Base-by-base conservation (phyloP, 2,888 invertebrate genomes). In the Cephus nigrinus region DNA sequence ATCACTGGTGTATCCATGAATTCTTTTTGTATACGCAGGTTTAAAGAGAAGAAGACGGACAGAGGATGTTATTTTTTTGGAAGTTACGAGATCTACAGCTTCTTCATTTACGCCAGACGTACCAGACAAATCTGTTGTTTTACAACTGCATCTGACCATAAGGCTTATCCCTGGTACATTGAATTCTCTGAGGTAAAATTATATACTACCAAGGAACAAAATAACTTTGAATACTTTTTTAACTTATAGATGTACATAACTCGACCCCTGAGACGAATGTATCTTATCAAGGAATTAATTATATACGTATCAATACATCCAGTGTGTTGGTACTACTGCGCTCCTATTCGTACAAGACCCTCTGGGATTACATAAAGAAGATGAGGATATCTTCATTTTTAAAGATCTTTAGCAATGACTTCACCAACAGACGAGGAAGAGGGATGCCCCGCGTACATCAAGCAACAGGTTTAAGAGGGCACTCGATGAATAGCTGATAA, bases 401-500 rank as follows among this genome's bases (percentile, higher is more conserved):
- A 82, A 81, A 83, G 34, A 34, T 36, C 55, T 32, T 55, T 23
- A 32, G 30, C 68, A 32, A 69, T 72, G 36, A 30, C 71, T 34
- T 78, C 33, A 15, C 71, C 69, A 73, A n/a, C 35, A 73, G 69
- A 55, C 35, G 40, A 34, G 32, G 30, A 73, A 69, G 68, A 71
- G n/a, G n/a, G 35, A 69, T 32, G 40, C 30, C 73, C 78, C 79
- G 69, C 71, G 34, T 68, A 68, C 40, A 75, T 75, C 76, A 79
- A 75, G 78, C 83, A 84, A 84, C 83, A 83, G 85, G 82, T 84
- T 85, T 80, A 82, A 82, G 80, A 82, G 81, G 83, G 80, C 80
- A 79, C 78, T 81, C 85, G 86, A 88, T 89, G 85, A 88, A 87
- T 85, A 85, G 83, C 82, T 83, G 85, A 89, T 89, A 89, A 89